These are phyloP conservation scores for Cladopsammia gracilis DNA, from an alignment of 64 coral and sea anemone genomes.

Conservation along the genomic window DNA sequence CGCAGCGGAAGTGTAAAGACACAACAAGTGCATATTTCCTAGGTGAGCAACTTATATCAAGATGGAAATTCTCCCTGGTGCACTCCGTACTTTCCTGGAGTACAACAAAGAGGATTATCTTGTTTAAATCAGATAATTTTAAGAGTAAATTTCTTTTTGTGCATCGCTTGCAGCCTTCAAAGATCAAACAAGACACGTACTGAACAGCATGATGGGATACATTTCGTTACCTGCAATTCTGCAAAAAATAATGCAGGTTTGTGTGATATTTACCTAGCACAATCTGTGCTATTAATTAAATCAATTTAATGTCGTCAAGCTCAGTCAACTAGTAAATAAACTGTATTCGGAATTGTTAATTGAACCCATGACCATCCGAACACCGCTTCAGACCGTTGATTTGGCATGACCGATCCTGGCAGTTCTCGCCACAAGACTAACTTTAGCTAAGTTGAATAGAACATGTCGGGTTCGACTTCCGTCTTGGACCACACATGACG, in stretches of 20 bases:
- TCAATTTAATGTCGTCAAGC: no score
- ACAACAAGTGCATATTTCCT: conserved; percentile 89
- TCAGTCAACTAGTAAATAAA: no score
- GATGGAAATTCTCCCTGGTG: neutral
- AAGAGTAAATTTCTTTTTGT: neutral
- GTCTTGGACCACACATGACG: no score
- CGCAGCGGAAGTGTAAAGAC: conserved; percentile 88
- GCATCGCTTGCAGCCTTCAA: conserved; percentile 82
- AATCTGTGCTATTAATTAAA: neutral
- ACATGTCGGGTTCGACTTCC: no score
- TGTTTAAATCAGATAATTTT: neutral
- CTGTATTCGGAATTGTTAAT: no score
- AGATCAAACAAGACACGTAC: conserved; percentile 95
- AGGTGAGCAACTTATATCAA: conserved; percentile 37
- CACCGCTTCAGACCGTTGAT: no score
- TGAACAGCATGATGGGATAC: conserved; percentile 99
- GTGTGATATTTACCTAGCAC: neutral
- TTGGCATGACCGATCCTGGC: no score
- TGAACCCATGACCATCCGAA: no score
- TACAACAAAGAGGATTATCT: neutral
- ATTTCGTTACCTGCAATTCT: conserved; percentile 96
- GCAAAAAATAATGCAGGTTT: conserved; percentile 97
- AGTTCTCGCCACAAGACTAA: no score
- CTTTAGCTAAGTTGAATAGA: no score
- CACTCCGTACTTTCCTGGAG: no score